phyloP scores from a whole-genome alignment of 2,888 invertebrate genomes.

The Trachelus iudaicus region DNA sequence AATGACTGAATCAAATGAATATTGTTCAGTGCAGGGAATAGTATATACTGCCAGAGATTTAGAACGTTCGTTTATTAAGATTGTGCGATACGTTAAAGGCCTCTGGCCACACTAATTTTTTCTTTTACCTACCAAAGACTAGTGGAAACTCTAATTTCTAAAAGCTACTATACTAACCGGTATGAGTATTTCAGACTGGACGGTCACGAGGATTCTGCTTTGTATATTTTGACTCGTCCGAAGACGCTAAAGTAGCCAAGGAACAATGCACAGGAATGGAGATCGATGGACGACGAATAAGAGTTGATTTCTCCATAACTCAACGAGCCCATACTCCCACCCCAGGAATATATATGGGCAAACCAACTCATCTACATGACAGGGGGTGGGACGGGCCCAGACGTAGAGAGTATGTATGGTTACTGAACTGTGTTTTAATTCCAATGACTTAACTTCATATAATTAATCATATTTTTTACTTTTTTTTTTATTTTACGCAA shows the following conservation, averaged over 20 bases:
- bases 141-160: background rate
- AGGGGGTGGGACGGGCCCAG: constrained; percentile 52
- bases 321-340: constrained; percentile 97
- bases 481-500: constrained; percentile 14
- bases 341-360: constrained; percentile 97
- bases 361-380: constrained; percentile 76
- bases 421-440: constrained; percentile 9
- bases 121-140: background rate
- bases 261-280: constrained; percentile 94
- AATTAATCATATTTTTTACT: constrained; percentile 4
- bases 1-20: background rate
- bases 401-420: constrained; percentile 71
- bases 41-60: constrained; percentile 53
- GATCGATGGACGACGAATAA: constrained; percentile 91
- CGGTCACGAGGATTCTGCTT: constrained; percentile 97
- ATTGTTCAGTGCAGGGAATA: constrained; percentile 34
- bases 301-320: constrained; percentile 96
- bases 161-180: constrained; percentile 35
- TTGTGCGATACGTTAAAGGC: constrained; percentile 58
- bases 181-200: constrained; percentile 76
- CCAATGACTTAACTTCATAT: background rate
- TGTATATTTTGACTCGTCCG: constrained; percentile 89
- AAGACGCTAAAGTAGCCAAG: constrained; percentile 93
- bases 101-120: constrained; percentile 49
- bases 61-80: constrained; percentile 54